phyloP scores from a whole-genome alignment of 2,888 invertebrate genomes.

The Ischnus inquisitorius region DNA sequence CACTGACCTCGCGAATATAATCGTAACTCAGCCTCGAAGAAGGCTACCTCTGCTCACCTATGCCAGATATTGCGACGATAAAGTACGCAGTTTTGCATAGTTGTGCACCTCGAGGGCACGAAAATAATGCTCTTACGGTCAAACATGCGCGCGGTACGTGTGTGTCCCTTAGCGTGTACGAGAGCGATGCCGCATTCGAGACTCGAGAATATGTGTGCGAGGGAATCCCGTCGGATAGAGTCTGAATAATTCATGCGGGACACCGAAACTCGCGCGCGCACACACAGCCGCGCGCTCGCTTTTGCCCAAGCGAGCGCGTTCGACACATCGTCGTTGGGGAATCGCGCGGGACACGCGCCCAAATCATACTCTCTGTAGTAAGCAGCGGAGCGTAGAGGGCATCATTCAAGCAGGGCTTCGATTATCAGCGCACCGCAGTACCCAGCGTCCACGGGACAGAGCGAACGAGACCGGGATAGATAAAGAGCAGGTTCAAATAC shows the following conservation, averaged over 20 bases:
- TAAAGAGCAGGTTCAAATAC: conserved; percentile 57
- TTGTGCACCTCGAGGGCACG: conserved; percentile 24
- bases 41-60: background rate
- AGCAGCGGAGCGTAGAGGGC: conserved; percentile 17
- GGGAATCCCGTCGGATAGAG: conserved; percentile 59
- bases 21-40: conserved; percentile 2
- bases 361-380: conserved; percentile 9
- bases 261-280: conserved; percentile 49
- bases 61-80: background rate
- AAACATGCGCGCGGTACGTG: conserved; percentile 4
- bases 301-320: conserved; percentile 27
- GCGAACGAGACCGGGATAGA: conserved; percentile 43
- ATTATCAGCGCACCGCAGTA: conserved; percentile 47
- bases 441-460: background rate
- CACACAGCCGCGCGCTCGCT: conserved; percentile 10
- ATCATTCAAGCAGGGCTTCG: conserved; percentile 41
- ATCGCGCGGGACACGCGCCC: conserved; percentile 44
- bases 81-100: conserved; percentile 18
- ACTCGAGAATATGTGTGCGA: conserved; percentile 3
- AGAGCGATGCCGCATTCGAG: conserved; percentile 1
- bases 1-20: background rate
- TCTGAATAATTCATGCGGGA: conserved; percentile 65
- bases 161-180: conserved; percentile 11
- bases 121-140: conserved; percentile 19
- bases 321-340: conserved; percentile 36